Evolutionary conservation across 64 coral and sea anemone species (phyloP).

Genomic region (Pocillopora verrucosa): DNA sequence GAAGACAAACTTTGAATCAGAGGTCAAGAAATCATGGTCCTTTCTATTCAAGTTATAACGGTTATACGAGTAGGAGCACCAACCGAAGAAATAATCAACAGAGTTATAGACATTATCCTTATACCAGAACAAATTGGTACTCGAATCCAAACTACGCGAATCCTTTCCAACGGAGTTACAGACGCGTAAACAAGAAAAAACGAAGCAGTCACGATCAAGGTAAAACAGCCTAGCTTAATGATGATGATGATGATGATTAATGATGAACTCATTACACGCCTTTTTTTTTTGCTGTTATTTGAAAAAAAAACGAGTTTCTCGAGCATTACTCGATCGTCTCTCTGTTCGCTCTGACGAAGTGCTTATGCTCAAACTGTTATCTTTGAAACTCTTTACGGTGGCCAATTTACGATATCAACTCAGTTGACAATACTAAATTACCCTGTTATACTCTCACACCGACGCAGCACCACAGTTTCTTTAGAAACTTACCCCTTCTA

Average conservation of each 20-base stretch:
- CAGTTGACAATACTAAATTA: too few species aligned
- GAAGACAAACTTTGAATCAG: not conserved
- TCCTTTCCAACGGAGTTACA: constrained; percentile 2
- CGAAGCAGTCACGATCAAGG: not conserved
- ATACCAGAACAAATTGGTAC: not conserved
- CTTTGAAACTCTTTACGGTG: too few species aligned
- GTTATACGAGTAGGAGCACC: not conserved
- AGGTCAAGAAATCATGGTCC: not conserved
- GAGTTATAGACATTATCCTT: not conserved
- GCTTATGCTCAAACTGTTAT: too few species aligned
- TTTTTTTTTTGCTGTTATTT: too few species aligned
- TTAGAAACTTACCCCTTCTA: too few species aligned
- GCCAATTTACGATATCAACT: too few species aligned
- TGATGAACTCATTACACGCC: too few species aligned
- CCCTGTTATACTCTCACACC: too few species aligned
- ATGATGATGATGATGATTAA: not conserved
- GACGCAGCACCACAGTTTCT: too few species aligned
- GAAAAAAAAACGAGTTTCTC: too few species aligned
- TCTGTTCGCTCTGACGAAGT: too few species aligned
- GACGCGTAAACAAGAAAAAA: not conserved
- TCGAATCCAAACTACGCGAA: not conserved
- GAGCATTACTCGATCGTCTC: too few species aligned
- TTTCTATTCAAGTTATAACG: not conserved
- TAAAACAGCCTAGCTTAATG: not conserved
- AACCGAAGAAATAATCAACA: not conserved